Percentiles rank a stretch among this genome's conserved stretches.
These are phyloP conservation scores for Ephydatia muelleri DNA, from an alignment of 37 sponge, comb jelly and placozoan species.

Conservation along the genomic window DNA sequence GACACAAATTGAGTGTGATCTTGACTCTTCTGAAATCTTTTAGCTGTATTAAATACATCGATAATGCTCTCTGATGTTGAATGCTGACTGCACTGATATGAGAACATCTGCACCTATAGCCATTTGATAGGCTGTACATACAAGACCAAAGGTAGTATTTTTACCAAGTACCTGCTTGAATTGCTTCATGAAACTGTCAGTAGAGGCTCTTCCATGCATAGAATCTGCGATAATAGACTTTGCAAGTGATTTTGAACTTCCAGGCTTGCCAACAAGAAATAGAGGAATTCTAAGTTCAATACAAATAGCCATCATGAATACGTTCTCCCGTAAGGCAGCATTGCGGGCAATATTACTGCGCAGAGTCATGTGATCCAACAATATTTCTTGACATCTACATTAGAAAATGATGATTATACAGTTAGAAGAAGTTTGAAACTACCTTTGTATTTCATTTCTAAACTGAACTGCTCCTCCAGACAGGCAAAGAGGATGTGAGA, in stretches of 20 bases:
- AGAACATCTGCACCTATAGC: conserved; percentile 56
- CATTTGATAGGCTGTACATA: background rate
- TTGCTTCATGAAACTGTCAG: background rate
- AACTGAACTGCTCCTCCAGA: conserved; percentile 49
- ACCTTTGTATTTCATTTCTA: conserved; percentile 67
- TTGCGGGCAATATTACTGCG: conserved; percentile 78
- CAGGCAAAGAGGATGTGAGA: conserved; percentile 40
- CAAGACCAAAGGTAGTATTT: background rate
- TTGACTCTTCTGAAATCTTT: conserved; percentile 15
- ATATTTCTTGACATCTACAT: conserved; percentile 56
- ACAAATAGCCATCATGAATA: conserved; percentile 97
- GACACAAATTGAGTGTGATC: conserved; percentile 46
- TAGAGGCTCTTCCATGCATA: conserved; percentile 66
- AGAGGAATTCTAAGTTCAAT: conserved; percentile 94
- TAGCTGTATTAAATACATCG: conserved; percentile 41
- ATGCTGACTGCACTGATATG: conserved; percentile 74
- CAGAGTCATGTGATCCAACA: conserved; percentile 51
- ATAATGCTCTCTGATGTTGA: conserved; percentile 66
- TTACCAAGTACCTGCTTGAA: conserved; percentile 55
- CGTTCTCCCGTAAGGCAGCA: conserved; percentile 92
- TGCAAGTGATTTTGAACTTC: conserved; percentile 93
- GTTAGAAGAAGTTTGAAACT: background rate
- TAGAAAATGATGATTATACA: background rate
- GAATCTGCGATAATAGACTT: conserved; percentile 77
- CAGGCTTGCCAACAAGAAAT: conserved; percentile 95